Percentiles rank a stretch among this genome's conserved stretches.
Conservation (phyloP, 2,113 vertebrate species). For the Chlorodrepanis virens region DNA sequence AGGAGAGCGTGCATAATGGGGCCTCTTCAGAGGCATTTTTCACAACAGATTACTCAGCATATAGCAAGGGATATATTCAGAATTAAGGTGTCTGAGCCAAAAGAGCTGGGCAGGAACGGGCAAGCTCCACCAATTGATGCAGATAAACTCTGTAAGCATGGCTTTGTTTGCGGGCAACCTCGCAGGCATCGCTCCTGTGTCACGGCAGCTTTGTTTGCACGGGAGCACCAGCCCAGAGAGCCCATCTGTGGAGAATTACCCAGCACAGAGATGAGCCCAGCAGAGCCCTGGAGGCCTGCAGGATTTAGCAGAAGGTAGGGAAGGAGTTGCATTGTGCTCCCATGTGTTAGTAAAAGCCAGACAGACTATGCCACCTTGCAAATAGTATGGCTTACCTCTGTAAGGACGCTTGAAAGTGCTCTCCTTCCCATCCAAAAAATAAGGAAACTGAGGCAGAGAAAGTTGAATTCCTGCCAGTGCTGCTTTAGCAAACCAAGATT, state of each 20-base stretch:
- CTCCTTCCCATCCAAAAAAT: neutral
- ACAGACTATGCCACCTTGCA: neutral
- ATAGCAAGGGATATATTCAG: constrained; percentile 50
- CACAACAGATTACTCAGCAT: constrained; percentile 59
- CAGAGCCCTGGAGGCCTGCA: neutral
- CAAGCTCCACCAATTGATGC: constrained; percentile 36
- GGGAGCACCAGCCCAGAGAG: neutral
- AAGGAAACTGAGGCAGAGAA: neutral
- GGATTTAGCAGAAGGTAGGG: neutral
- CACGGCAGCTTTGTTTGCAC: constrained; percentile 33
- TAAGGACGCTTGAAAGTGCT: neutral
- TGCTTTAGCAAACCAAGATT: neutral
- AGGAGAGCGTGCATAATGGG: constrained; percentile 28
- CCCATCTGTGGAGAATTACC: neutral
- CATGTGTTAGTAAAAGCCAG: neutral
- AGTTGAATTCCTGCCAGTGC: neutral
- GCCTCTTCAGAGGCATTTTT: constrained; percentile 34
- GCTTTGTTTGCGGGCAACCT: constrained; percentile 44
- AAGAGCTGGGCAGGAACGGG: constrained; percentile 43
- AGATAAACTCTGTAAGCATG: constrained; percentile 19
- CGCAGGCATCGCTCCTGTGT: constrained; percentile 41
- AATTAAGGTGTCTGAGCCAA: constrained; percentile 59
- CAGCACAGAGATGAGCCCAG: neutral
- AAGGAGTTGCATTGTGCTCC: neutral
- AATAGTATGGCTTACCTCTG: neutral